Conservation (phyloP, 1,140 invertebrate species). For the Coenobita brevimanus region DNA sequence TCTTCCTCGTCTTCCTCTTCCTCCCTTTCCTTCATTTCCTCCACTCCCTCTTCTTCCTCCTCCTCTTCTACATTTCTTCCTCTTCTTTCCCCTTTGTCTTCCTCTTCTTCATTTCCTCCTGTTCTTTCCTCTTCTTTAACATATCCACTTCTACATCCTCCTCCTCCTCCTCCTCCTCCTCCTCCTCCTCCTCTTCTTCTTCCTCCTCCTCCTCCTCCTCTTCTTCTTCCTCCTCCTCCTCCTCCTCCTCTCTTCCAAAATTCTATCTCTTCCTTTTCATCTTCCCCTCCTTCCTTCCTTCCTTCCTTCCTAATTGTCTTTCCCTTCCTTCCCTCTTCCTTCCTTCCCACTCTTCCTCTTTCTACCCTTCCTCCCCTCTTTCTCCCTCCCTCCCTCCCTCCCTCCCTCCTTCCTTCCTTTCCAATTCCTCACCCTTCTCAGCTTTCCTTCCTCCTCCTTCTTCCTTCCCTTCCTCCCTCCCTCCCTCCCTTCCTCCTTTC, state of each 20-base stretch:
- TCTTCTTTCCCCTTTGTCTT: too few relatives aligned
- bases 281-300: background rate
- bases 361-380: background rate
- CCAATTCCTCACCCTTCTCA: background rate
- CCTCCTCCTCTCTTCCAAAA: too few relatives aligned
- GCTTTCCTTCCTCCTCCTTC: background rate
- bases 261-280: background rate
- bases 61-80: too few relatives aligned
- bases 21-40: too few relatives aligned
- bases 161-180: too few relatives aligned
- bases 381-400: background rate
- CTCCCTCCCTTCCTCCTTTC: background rate
- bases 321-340: background rate
- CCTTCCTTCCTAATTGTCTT: background rate
- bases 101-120: too few relatives aligned
- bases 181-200: too few relatives aligned
- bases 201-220: too few relatives aligned
- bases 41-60: too few relatives aligned
- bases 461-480: background rate
- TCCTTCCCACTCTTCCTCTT: background rate
- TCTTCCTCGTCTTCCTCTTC: too few relatives aligned
- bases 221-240: background rate
- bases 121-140: too few relatives aligned
- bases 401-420: background rate
- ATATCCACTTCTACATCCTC: too few relatives aligned